Evolutionary conservation across 64 coral and sea anemone genomes (phyloP), one percentile per base, ranked within the genome.

Genomic region (Montipora sp.): DNA sequence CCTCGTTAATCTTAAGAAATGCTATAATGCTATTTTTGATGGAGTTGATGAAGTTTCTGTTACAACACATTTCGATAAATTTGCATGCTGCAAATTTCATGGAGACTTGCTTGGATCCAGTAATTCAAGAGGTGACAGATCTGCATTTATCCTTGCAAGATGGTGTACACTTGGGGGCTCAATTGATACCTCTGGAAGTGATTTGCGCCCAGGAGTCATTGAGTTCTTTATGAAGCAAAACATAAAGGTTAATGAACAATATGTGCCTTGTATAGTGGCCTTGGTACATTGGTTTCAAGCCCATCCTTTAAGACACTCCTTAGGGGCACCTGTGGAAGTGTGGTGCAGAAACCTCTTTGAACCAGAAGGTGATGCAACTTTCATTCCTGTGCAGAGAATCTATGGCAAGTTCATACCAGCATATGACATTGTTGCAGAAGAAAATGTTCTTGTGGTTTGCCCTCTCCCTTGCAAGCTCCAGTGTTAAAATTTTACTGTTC

Each of bases 361-460:
- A 68, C 36, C 82, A 18, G 94, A 95, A 57, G 89, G 89, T 13
- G 46, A 15, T 44, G 83, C 89, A 13, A 87, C 7, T 67, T 95
- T 92, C 53, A 75, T 95, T 49, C 89, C 94, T 87, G 75, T 95
- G 43, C 73, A 95, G 68, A 95, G 94, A 87, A 83, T 95, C 9
- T 19, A 70, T 92, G 80, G 66, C 19, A 92, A 74, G 60, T 95
- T 92, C 80, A 73, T 95, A 3, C 94, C 82, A 77, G 94, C 81
- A 65, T 71, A 87, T 91, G 94, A 88, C 10, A 75, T 79, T 4
- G 12, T 95, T 75, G 8, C 79, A 24, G 58, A 53, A 6, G 89
- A 95, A 55, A 27, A 51, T 80, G 88, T 95, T 5, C 75, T 95
- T 73, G 83, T 95, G n/a, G 89, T 91, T 44, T 95, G 88, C 48